Evolutionary conservation across 2,113 vertebrate genomes (phyloP), one percentile per base, ranked within the genome.

Genomic region (Amazona vittata): DNA sequence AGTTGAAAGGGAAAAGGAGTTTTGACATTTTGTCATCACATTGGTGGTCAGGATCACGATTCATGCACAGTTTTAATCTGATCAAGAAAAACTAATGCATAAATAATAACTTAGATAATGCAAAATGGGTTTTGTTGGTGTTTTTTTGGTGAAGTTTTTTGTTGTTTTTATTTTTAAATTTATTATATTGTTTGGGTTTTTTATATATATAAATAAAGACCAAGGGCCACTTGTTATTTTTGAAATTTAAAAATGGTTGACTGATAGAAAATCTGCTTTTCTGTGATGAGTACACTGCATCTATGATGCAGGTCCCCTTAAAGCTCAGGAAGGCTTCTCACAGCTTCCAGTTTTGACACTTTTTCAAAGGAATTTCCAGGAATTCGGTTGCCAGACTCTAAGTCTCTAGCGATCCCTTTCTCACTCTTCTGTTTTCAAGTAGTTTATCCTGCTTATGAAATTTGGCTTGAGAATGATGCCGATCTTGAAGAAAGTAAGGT

Each of bases 331-430:
- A 85, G 44, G 74, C 77, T 78, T 80, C 73, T 79, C 26, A 79
- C 43, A 86, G 21, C 65, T 92, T 95, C 59, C 73, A 89, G 22
- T 90, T 94, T 71, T 70, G 39, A 93, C 46, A 89, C 37, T 90
- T 97, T 96, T 97, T 60, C 53, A 89, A 95, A 94, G 86, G 77
- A 96, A 94, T 95, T 97, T 96, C 81, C 82, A 55, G 21, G 91
- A 96, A 94, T 68, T 85, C 70, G 21, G 31, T 92, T 95, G 73
- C 85, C 92, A 96, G 47, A 85, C 37, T 64, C 46, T 67, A 77
- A 90, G 83, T 96, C 97, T 97, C 96, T 68, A 81, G 85, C 73
- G 94, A 94, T 63, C 64, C 17, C 24, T 81, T 96, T 89, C 80
- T 92, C 68, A 73, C 46, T 89, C 37, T 57, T 95, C 39, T 96